phyloP scores from a whole-genome alignment of 1,140 invertebrate species.

The Papilio dardanus region DNA sequence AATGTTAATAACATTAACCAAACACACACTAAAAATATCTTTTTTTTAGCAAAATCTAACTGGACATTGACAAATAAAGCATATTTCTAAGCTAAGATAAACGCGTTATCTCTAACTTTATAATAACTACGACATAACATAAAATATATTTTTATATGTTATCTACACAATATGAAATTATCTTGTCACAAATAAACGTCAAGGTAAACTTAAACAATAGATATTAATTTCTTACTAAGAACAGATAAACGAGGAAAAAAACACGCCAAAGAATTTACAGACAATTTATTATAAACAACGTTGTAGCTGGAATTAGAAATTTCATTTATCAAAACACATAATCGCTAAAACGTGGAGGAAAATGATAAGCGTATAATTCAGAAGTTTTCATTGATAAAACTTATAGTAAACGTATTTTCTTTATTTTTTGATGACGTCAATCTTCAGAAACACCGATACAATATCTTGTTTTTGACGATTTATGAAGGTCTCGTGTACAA shows the following conservation, averaged over 20 bases:
- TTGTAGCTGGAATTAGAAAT: not conserved
- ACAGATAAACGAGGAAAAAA: conserved; percentile 17
- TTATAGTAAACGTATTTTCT: not conserved
- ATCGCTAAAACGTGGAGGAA: not conserved
- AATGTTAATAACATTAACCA: too few relatives aligned
- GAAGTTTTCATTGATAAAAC: not conserved
- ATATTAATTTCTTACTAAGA: not conserved
- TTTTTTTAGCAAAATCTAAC: too few relatives aligned
- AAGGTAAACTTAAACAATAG: conserved; percentile 19
- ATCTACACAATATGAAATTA: not conserved
- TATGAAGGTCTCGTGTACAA: not conserved
- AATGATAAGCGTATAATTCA: not conserved
- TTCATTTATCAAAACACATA: not conserved
- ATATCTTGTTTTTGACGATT: not conserved
- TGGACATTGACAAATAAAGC: not conserved
- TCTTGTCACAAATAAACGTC: conserved; percentile 13
- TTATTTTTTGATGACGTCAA: not conserved
- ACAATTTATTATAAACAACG: not conserved
- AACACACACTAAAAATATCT: too few relatives aligned
- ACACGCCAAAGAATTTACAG: not conserved
- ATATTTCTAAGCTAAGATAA: not conserved
- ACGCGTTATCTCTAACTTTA: not conserved
- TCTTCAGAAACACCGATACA: not conserved
- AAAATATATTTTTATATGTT: not conserved
- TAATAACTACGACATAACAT: conserved; percentile 2